A percentile compares a stretch with the other conserved stretches of the same genome.
Conservation (phyloP, 1,140 invertebrate genomes). For the Frieseomelitta varia region DNA sequence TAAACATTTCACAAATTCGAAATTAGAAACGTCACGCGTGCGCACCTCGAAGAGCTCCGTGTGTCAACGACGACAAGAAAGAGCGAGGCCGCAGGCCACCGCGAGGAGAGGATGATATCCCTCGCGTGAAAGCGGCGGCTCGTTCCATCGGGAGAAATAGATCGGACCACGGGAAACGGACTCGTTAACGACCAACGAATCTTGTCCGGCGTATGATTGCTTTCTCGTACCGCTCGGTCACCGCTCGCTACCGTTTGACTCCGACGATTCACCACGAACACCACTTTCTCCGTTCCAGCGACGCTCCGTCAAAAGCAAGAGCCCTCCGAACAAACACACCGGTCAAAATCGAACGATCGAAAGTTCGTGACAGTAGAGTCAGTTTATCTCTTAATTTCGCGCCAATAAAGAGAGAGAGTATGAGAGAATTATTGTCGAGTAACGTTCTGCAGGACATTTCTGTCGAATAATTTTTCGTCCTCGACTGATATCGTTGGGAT, state of each 20-base stretch:
- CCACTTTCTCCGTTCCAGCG: slow-evolving; percentile 56
- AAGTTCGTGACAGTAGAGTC: neutral
- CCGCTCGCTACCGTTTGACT: slow-evolving; percentile 42
- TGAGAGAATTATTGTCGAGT: too few relatives aligned
- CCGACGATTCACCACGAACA: slow-evolving; percentile 50
- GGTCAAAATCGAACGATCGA: neutral
- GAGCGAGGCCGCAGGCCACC: slow-evolving; percentile 1
- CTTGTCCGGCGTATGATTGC: slow-evolving; percentile 37
- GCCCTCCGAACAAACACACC: neutral
- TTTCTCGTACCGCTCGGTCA: slow-evolving; percentile 43
- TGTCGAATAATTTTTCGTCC: too few relatives aligned
- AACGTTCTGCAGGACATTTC: too few relatives aligned
- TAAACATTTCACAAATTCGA: neutral
- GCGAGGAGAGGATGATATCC: slow-evolving; percentile 41
- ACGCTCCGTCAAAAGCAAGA: slow-evolving; percentile 9
- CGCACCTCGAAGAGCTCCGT: neutral
- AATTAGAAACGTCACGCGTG: slow-evolving; percentile 10
- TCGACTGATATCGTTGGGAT: too few relatives aligned
- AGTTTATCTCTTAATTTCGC: neutral
- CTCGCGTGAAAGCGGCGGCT: slow-evolving; percentile 15
- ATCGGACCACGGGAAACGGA: slow-evolving; percentile 51
- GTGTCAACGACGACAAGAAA: slow-evolving; percentile 27
- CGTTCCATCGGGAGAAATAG: slow-evolving; percentile 32
- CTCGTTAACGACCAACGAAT: slow-evolving; percentile 26
- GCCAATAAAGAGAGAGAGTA: too few relatives aligned